Evolutionary conservation across 1,140 invertebrate genomes (phyloP).

Genomic region (Dolichoris vasculosae): DNA sequence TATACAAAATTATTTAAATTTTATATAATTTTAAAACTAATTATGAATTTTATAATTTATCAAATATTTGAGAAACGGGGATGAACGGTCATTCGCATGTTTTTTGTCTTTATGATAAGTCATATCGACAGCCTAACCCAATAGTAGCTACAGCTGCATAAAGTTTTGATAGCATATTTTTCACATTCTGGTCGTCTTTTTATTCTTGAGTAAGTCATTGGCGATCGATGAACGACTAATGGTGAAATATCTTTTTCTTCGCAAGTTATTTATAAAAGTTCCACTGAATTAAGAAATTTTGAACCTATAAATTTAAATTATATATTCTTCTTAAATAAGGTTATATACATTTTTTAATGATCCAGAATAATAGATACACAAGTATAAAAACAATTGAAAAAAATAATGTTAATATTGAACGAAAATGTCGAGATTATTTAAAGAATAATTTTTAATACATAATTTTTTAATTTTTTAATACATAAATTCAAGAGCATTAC

Average conservation of each 20-base stretch:
- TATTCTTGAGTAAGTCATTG: not conserved
- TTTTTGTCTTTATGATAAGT: not conserved
- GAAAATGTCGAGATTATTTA: not conserved
- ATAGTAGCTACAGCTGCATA: not conserved
- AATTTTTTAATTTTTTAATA: not conserved
- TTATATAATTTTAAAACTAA: too few relatives aligned
- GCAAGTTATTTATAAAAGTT: too few relatives aligned
- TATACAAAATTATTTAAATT: slow-evolving; percentile 36
- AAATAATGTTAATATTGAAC: not conserved
- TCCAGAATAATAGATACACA: not conserved
- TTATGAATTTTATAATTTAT: too few relatives aligned
- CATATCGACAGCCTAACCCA: slow-evolving; percentile 49
- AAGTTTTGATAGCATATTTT: not conserved
- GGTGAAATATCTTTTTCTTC: too few relatives aligned
- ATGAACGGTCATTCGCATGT: too few relatives aligned
- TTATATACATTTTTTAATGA: too few relatives aligned
- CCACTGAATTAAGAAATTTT: too few relatives aligned
- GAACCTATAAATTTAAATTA: too few relatives aligned
- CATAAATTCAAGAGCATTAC: not conserved
- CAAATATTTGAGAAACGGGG: not conserved
- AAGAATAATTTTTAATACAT: not conserved
- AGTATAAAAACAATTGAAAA: not conserved
- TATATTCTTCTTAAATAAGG: too few relatives aligned
- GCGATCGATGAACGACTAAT: not conserved
- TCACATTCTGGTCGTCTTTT: not conserved